Percentiles rank a stretch among this genome's conserved stretches.
These are phyloP conservation scores for Lepidurus arcticus DNA, from an alignment of 1,140 invertebrate genomes.

Conservation along the genomic window DNA sequence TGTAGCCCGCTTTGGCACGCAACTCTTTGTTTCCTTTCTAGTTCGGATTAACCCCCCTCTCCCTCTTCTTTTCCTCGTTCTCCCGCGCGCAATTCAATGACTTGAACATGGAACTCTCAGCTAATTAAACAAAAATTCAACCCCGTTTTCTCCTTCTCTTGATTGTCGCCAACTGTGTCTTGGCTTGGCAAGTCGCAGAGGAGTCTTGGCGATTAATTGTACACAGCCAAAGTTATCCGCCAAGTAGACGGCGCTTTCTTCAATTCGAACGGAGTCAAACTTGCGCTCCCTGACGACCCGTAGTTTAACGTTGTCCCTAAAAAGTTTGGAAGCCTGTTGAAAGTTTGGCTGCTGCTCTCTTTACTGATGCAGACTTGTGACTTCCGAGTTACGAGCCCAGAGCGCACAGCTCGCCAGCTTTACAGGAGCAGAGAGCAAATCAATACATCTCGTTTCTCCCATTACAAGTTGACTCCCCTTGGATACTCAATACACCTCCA, in stretches of 20 bases:
- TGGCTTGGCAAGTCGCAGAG: neutral
- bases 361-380: constrained; percentile 11
- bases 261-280: neutral
- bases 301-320: constrained; percentile 1
- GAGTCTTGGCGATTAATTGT: neutral
- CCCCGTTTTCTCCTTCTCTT: neutral
- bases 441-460: constrained; percentile 21
- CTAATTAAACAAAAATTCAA: neutral
- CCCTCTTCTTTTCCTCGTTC: neutral
- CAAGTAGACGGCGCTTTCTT: neutral
- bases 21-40: no score
- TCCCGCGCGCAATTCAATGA: neutral
- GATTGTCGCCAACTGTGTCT: neutral
- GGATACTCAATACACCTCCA: constrained; percentile 14
- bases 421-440: constrained; percentile 15
- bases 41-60: no score
- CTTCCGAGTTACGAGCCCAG: constrained; percentile 20
- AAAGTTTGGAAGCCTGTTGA: constrained; percentile 11
- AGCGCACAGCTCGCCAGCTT: neutral
- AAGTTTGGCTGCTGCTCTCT: neutral
- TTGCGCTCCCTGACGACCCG: neutral
- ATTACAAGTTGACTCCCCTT: constrained; percentile 19
- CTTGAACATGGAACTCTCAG: neutral
- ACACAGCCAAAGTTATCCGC: neutral
- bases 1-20: no score